Base-by-base conservation (phyloP, 1,140 invertebrate species). In the Sitodiplosis mosellana region DNA sequence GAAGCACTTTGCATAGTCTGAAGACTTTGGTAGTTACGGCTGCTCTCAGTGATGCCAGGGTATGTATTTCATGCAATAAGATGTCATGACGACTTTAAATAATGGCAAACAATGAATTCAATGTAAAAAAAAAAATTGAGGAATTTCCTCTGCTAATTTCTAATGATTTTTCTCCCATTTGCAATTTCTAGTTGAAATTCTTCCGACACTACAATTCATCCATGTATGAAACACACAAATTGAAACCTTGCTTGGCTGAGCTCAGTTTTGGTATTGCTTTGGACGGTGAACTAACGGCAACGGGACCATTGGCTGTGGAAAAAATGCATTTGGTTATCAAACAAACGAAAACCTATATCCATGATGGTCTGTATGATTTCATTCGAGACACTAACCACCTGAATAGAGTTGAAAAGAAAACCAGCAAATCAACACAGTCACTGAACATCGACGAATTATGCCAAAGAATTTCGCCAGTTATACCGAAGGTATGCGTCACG, bases 301-400 rank as follows among this genome's bases (percentile, higher is more conserved):
- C 82, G 53, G 80, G 79, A 11, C 80, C 81, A 38, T 65, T 86
- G 27, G 81, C 81, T 49, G 74, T 87, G 41, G 80, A 87, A 71
- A 81, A 81, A 75, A 73, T 86, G 45, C 77, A 75, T 57, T 68
- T 83, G 48, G 72, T 70, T 50, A 72, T 86, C 49, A 78, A 72
- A 37, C 77, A 81, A 57, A 77, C 76, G 43, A 76, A 75, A 59
- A 71, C 77, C 45, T 65, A 72, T 17, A 67, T 81, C 36, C 74
- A 77, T 58, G 77, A 79, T 54, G 76, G 75, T 36, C 68, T 82
- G 37, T 80, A 77, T 55, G 65, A 67, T 38, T 75, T 75, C 56
- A 54, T 73, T 12, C 66, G 71, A 50, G 68, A 71, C 33, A 59
- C 61, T 12, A 71, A 69, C 53, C 62, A 60, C 3, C 14, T 38